These are phyloP conservation scores for Megathymus violae DNA, from an alignment of 1,140 invertebrate genomes.

Conservation along the genomic window DNA sequence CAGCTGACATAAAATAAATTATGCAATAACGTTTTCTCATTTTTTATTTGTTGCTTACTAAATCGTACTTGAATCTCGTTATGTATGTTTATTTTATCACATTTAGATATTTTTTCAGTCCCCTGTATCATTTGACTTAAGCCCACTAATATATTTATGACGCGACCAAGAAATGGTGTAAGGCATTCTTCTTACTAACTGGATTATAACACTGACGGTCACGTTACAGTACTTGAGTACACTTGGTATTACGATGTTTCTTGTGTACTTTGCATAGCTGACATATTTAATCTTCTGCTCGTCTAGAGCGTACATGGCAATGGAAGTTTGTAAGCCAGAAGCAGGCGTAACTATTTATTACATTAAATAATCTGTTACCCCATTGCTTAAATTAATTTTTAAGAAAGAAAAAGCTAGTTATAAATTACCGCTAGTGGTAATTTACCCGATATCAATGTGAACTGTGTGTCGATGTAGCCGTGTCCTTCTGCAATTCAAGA, in stretches of 20 bases:
- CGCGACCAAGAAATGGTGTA: constrained; percentile 57
- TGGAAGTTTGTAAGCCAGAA: not conserved
- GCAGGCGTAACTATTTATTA: not conserved
- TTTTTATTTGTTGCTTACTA: no score
- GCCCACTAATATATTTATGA: constrained; percentile 66
- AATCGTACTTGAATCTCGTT: no score
- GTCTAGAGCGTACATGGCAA: not conserved
- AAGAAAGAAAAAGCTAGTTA: no score
- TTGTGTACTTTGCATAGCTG: constrained; percentile 12
- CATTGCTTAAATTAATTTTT: no score
- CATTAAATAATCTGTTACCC: no score
- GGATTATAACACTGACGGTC: constrained; percentile 51
- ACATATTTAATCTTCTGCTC: not conserved
- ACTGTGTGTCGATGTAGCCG: no score
- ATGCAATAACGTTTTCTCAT: no score
- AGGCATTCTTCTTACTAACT: constrained; percentile 53
- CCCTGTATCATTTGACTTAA: constrained; percentile 45
- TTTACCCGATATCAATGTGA: no score
- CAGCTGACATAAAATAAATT: no score
- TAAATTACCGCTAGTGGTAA: no score
- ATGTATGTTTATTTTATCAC: not conserved
- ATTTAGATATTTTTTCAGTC: constrained; percentile 16
- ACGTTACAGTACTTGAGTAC: constrained; percentile 17
- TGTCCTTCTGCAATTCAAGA: no score
- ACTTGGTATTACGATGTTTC: constrained; percentile 12